A percentile compares a stretch with the other conserved stretches of the same genome.
Conservation (phyloP, 2,797 vertebrate species). For the Nyctibius grandis region DNA sequence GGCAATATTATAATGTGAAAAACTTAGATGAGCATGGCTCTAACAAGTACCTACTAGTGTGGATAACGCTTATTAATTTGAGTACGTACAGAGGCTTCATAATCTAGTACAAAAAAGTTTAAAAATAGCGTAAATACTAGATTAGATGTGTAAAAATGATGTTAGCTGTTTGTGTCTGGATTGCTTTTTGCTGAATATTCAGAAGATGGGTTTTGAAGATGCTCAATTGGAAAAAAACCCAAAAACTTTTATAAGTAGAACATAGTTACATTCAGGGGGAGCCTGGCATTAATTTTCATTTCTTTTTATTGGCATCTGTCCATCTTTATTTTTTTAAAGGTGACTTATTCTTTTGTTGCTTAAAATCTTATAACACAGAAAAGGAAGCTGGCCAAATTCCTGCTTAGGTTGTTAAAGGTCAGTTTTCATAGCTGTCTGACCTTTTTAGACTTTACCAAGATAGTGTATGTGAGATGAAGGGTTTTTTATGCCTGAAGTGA, state of each 20-base stretch:
- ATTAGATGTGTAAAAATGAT: not conserved
- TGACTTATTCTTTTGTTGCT: not conserved
- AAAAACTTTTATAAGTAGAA: not conserved
- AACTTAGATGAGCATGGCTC: not conserved
- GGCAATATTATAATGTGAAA: not conserved
- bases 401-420: not conserved
- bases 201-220: not conserved
- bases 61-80: not conserved
- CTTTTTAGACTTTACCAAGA: not conserved
- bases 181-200: not conserved
- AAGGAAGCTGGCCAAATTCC: not conserved
- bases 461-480: not conserved
- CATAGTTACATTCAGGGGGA: not conserved
- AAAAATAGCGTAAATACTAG: not conserved
- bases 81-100: not conserved
- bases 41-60: not conserved
- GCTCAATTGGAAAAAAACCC: not conserved
- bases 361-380: not conserved
- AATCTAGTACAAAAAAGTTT: not conserved
- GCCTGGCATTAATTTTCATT: not conserved
- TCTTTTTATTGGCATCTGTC: not conserved
- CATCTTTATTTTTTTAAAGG: not conserved
- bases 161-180: not conserved
- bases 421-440: slow-evolving; percentile 21
- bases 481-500: not conserved